Base-by-base conservation (phyloP, 2,797 vertebrate species). In the Echeneis naucrates region DNA sequence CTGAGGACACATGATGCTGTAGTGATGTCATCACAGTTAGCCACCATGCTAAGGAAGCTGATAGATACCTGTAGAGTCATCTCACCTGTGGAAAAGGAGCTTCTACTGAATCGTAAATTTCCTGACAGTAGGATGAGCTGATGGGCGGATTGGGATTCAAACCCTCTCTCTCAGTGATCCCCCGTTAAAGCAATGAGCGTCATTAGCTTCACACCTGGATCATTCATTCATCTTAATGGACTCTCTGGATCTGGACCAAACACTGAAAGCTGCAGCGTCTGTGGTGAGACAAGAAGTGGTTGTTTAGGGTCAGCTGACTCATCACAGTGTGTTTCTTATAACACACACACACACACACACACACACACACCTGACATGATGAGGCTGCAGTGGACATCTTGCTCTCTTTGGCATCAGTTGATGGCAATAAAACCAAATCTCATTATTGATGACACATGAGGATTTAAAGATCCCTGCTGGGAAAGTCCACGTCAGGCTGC, bases 231-330 rank as follows among this genome's bases (percentile, higher is more conserved):
- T 19, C 58, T 10, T 65, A 13, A 73, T 52, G 65, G 51, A 48
- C 33, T 64, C 55, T 35, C 5, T 62, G 51, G 59, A 51, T 57
- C 5, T 2, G n/a, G 0, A 64, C 68, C 73, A 68, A 13, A 27
- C 8, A 16, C 23, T 1, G 26, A 44, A 17, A 8, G 47, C 33
- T 45, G 65, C 47, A 21, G 48, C 10, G 35, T 11, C 33, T 7
- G 4, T 19, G 32, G 17, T 32, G 27, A 75, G 23, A 50, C 51
- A 10, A 56, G 71, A 52, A 65, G 62, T 66, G 16, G 45, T 47
- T 8, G 45, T 47, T 23, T 4, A 13, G 21, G 9, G 10, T 30
- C 24, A 8, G 38, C 57, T 30, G 26, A 59, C 38, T 44, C 53
- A 14, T n/a, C 19, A 5, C 1, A 24, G 47, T 26, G 35, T 45